A percentile compares a stretch with the other conserved stretches of the same genome.
Evolutionary conservation across 2,888 invertebrate genomes (phyloP).

Genomic region (Physocephala rufipes): DNA sequence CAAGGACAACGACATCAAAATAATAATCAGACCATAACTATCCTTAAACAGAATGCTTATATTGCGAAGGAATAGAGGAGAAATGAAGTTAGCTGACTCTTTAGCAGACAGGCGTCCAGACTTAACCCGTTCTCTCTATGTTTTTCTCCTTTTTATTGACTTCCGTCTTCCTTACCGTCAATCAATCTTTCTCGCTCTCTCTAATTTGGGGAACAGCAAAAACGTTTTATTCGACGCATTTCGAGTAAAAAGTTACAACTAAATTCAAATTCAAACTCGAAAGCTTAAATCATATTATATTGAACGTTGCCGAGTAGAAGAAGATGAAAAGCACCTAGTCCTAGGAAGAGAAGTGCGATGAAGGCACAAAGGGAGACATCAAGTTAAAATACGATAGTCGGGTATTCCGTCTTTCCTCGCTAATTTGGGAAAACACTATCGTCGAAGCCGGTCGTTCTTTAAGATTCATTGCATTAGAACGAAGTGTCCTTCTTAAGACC

Average conservation of each 20-base stretch:
- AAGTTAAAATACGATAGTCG: too few species aligned
- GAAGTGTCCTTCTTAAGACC: slow-evolving; percentile 26
- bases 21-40: slow-evolving; percentile 1
- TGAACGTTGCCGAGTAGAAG: background rate
- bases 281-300: slow-evolving; percentile 30
- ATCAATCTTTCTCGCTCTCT: background rate
- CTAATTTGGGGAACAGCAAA: background rate
- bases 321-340: too few species aligned
- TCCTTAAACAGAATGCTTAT: slow-evolving; percentile 31
- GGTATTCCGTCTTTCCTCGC: too few species aligned
- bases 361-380: too few species aligned
- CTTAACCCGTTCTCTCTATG: background rate
- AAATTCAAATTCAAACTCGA: slow-evolving; percentile 33
- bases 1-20: background rate
- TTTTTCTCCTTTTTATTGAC: background rate
- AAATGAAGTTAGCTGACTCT: background rate
- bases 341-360: too few species aligned
- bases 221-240: background rate
- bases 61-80: too few species aligned
- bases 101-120: background rate
- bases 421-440: background rate
- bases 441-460: background rate
- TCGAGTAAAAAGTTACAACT: slow-evolving; percentile 27
- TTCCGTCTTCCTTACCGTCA: background rate
- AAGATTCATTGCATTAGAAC: background rate